Conservation (phyloP, 2,888 invertebrate species). For the Hoplodrina ambigua region DNA sequence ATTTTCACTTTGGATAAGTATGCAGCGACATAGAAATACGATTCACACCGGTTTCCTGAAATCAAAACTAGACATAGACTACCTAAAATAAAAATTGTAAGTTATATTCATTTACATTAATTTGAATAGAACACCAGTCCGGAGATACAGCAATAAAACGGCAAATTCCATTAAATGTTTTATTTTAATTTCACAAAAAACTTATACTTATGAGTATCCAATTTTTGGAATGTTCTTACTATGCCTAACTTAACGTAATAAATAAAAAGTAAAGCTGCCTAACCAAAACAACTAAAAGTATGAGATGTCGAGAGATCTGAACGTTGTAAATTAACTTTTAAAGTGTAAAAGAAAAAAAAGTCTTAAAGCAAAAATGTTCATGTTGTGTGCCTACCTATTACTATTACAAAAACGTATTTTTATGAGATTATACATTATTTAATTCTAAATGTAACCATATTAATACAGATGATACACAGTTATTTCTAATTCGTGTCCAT, state of each 20-base stretch:
- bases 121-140: neutral
- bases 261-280: constrained; percentile 21
- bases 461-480: neutral
- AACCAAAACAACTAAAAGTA: constrained; percentile 11
- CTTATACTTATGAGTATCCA: constrained; percentile 47
- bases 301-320: constrained; percentile 12
- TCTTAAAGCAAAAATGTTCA: neutral
- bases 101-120: no score
- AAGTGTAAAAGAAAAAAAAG: neutral
- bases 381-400: neutral
- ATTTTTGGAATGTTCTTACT: constrained; percentile 26
- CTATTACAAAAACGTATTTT: neutral
- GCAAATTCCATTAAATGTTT: constrained; percentile 6
- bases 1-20: no score
- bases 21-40: no score
- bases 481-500: neutral
- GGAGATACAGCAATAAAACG: neutral
- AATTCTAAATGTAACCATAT: neutral
- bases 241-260: constrained; percentile 17
- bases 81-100: neutral
- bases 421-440: neutral
- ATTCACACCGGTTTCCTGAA: no score
- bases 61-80: neutral
- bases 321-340: neutral
- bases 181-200: constrained; percentile 18